Evolutionary conservation across 2,797 vertebrate genomes (phyloP).

Genomic region (Champsocephalus esox): DNA sequence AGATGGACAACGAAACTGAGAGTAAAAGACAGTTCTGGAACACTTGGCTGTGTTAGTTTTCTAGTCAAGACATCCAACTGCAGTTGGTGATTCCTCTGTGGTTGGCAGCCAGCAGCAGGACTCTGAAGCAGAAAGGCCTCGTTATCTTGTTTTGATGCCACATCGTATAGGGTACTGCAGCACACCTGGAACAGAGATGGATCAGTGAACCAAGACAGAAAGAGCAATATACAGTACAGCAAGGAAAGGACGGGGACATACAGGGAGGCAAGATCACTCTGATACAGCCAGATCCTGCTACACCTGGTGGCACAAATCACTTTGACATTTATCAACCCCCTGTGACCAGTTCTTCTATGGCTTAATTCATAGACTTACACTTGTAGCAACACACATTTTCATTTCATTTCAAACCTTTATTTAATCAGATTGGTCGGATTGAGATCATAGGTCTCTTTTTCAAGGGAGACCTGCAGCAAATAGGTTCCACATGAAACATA

Average conservation of each 20-base stretch:
- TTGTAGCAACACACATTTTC: too few relatives aligned
- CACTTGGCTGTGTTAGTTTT: neutral
- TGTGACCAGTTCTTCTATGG: too few relatives aligned
- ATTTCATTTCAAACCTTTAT: too few relatives aligned
- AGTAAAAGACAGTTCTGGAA: neutral
- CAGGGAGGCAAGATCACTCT: slow-evolving; percentile 34
- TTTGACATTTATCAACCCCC: too few relatives aligned
- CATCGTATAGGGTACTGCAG: slow-evolving; percentile 39
- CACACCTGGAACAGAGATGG: slow-evolving; percentile 52
- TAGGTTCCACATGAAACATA: too few relatives aligned
- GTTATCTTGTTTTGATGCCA: slow-evolving; percentile 74
- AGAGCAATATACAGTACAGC: slow-evolving; percentile 13
- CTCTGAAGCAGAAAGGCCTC: slow-evolving; percentile 49
- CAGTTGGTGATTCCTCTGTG: slow-evolving; percentile 30
- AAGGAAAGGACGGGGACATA: slow-evolving; percentile 17
- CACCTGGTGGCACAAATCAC: slow-evolving; percentile 23
- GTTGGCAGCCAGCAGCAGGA: slow-evolving; percentile 52
- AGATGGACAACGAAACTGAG: neutral
- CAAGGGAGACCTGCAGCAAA: too few relatives aligned
- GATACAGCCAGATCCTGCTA: slow-evolving; percentile 35
- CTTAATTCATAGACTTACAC: too few relatives aligned
- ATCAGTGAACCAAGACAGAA: slow-evolving; percentile 44
- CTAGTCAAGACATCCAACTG: slow-evolving; percentile 47
- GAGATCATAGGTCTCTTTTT: too few relatives aligned
- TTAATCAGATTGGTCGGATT: too few relatives aligned